Conservation (phyloP, 2,797 vertebrate species). For the Rhinoraja longicauda region DNA sequence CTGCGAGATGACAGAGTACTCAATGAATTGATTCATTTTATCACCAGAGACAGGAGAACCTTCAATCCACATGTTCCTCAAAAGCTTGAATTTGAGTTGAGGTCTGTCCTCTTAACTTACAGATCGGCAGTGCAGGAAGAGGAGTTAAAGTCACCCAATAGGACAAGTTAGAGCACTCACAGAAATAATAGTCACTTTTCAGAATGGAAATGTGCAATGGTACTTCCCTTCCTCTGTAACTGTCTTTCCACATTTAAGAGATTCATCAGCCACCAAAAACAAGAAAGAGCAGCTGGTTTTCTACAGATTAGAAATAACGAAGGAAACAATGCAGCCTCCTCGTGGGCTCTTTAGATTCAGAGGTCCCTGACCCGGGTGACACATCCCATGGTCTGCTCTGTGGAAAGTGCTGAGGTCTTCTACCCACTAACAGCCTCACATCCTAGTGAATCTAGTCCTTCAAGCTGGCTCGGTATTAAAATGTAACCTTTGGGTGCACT, state of each 20-base stretch:
- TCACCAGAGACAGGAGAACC: not conserved
- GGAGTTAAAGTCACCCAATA: not conserved
- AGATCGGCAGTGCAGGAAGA: too few species aligned
- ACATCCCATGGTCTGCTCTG: slow-evolving; percentile 31
- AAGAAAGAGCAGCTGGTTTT: slow-evolving; percentile 3
- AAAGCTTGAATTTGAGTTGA: not conserved
- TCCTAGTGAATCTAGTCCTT: slow-evolving; percentile 14
- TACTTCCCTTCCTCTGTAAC: not conserved
- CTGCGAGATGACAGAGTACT: not conserved
- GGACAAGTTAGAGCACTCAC: not conserved
- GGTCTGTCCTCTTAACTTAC: not conserved
- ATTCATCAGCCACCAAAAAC: not conserved
- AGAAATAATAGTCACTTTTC: not conserved
- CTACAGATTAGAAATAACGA: not conserved
- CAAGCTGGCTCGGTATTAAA: not conserved
- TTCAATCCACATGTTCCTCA: not conserved
- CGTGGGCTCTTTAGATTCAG: not conserved
- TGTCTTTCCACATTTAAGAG: not conserved
- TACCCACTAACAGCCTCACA: not conserved
- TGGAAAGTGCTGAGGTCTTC: slow-evolving; percentile 20
- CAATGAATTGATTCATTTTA: slow-evolving; percentile 1
- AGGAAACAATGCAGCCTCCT: not conserved
- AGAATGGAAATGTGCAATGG: not conserved
- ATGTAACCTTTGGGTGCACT: not conserved
- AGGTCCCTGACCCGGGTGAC: slow-evolving; percentile 15